A percentile compares a stretch with the other conserved stretches of the same genome.
These are phyloP conservation scores for Ifrita kowaldi DNA, from an alignment of 2,113 vertebrate genomes.

Conservation along the genomic window DNA sequence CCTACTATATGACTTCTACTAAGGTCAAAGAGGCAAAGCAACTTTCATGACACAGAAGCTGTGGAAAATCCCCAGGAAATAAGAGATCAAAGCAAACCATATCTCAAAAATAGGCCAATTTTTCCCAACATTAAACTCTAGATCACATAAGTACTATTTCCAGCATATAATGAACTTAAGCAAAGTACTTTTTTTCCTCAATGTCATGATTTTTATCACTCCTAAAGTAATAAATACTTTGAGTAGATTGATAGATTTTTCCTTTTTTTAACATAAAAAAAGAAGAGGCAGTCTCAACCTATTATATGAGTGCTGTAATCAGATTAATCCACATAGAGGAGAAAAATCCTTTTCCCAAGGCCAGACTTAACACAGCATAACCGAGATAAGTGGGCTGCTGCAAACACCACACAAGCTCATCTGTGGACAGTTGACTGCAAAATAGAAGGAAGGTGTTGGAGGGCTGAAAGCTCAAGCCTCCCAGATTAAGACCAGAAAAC, in stretches of 20 bases:
- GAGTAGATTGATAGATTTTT: not conserved
- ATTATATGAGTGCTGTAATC: not conserved
- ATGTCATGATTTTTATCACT: not conserved
- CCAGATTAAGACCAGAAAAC: not conserved
- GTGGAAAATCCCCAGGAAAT: conserved; percentile 25
- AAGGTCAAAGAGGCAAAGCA: conserved; percentile 3
- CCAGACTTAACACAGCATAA: not conserved
- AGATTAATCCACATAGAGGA: not conserved
- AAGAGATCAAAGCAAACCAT: conserved; percentile 17
- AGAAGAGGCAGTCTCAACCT: not conserved
- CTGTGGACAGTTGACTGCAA: not conserved
- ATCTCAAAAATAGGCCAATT: not conserved
- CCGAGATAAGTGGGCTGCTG: not conserved
- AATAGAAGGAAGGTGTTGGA: not conserved
- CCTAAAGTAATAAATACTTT: not conserved
- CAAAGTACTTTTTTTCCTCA: not conserved
- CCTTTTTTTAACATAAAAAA: not conserved
- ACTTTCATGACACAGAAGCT: conserved; percentile 14
- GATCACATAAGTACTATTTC: not conserved
- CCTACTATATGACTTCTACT: not conserved
- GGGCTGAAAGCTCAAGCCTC: not conserved
- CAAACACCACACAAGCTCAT: not conserved
- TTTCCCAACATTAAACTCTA: not conserved
- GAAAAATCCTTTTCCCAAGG: not conserved
- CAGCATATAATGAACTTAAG: not conserved